Conservation (phyloP, 92 coral and sea anemone species). For the Palythoa grandiflora region DNA sequence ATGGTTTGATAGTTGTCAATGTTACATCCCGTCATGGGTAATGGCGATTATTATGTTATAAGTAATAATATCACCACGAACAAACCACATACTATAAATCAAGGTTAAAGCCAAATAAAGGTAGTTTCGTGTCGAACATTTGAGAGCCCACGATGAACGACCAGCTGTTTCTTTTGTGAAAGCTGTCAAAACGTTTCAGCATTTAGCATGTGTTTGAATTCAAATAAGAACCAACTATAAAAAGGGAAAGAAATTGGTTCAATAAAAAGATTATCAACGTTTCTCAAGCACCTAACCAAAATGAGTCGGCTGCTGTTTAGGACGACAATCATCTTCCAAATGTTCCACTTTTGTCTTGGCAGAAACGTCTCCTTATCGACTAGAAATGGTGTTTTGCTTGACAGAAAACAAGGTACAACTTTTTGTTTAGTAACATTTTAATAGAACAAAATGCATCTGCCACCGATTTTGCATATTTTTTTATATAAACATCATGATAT, state of each 20-base stretch:
- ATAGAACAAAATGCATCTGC: too few relatives aligned
- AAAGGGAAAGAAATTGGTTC: neutral
- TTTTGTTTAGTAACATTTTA: neutral
- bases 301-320: neutral
- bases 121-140: neutral
- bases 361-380: constrained; percentile 11
- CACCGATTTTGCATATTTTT: neutral
- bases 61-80: neutral
- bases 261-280: neutral
- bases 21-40: neutral
- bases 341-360: neutral
- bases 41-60: neutral
- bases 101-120: neutral
- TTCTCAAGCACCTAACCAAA: neutral
- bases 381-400: constrained; percentile 19
- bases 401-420: constrained; percentile 21
- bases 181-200: neutral
- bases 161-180: constrained; percentile 17
- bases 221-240: neutral
- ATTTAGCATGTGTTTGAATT: neutral
- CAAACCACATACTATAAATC: neutral
- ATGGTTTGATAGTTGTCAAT: neutral
- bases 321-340: neutral
- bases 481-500: too few relatives aligned
- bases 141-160: constrained; percentile 1